Conservation (phyloP, 2,797 vertebrate species). For the Alectoris magna region DNA sequence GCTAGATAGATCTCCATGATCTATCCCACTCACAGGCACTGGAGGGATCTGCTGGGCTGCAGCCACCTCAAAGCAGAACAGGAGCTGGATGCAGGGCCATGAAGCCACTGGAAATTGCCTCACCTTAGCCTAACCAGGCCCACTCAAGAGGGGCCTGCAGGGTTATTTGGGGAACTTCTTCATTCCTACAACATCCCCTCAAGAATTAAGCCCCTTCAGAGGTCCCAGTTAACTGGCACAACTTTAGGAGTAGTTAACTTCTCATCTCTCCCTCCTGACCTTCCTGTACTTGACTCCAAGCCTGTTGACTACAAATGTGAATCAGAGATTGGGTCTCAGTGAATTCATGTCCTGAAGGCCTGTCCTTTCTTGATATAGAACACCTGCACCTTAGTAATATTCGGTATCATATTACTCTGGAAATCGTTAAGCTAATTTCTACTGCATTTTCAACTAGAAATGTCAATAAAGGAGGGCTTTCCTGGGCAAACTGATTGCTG, state of each 20-base stretch:
- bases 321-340: not conserved
- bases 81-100: fast-evolving
- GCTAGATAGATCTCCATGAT: not conserved
- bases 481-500: not conserved
- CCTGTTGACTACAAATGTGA: not conserved
- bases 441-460: not conserved
- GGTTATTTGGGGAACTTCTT: not conserved
- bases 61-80: not conserved
- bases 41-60: not conserved
- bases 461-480: not conserved
- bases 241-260: not conserved
- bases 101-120: not conserved
- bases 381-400: not conserved
- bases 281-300: not conserved
- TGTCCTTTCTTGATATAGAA: not conserved
- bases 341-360: not conserved
- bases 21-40: not conserved
- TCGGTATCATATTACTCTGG: not conserved
- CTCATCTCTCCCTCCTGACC: not conserved
- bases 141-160: fast-evolving
- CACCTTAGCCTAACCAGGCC: not conserved
- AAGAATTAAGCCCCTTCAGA: not conserved
- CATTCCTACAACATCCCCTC: fast-evolving
- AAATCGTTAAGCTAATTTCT: not conserved
- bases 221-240: not conserved